Base-by-base conservation (phyloP, 2,797 vertebrate species). In the Fratercula arctica region DNA sequence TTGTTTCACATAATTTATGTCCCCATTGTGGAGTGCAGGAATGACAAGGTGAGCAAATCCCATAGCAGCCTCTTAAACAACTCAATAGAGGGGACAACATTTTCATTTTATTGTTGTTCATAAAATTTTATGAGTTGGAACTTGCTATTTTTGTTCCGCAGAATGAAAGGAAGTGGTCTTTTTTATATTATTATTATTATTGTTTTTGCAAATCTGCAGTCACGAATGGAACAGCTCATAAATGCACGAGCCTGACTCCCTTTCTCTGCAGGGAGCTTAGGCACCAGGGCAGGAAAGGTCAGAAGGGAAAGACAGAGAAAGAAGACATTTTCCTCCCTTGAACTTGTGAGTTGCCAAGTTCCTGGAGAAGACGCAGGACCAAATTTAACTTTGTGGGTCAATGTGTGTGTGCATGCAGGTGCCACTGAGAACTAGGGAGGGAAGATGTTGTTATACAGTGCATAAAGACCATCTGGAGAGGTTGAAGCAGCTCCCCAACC, bases 51-150 rank as follows among this genome's bases (percentile, higher is more conserved):
- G 6, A 64, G 29, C 67, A 77, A 87, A 90, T 81, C 84, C 90
- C 63, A 7, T 24, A 70, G 35, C 53, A 82, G 53, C 41, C 59
- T 96, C 84, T 94, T 90, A 86, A 96, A 85, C 66, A 89, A 85
- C 81, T 95, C 87, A 66, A 18, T 33, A 67, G 51, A 85, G 39
- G 33, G 69, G 88, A 79, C 75, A 78, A 78, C 28, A 3, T 66
- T 94, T 89, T 61, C 75, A 0, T 85, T 97, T 97, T 97, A 94
- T 66, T 79, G 51, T 50, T 31, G 45, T 82, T 85, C 75, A 93
- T 96, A 96, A 96, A 94, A 95, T 70, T 85, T 93, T 94, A 95
- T 95, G 94, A 57, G 8, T 92, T 88, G 95, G 85, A 97, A 95
- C 85, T 81, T 63, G 24, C 43, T 57, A 53, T 72, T 83, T 95